Conservation (phyloP, 2,113 vertebrate species). For the Sander vitreus region DNA sequence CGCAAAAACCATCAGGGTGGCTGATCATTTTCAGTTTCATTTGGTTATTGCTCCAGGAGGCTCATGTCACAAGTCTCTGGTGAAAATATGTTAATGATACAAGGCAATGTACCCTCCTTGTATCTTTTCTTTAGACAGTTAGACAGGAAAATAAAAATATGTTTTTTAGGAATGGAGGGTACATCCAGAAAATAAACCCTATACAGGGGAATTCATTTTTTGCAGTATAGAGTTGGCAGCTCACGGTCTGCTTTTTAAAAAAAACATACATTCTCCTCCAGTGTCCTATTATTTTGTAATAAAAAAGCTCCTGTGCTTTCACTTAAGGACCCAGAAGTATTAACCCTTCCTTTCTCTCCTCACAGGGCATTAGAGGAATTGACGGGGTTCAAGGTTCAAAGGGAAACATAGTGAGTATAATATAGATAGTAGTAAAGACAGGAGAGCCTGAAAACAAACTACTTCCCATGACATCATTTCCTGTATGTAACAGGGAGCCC, state of each 20-base stretch:
- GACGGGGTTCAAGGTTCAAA: constrained; percentile 91
- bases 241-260: background rate
- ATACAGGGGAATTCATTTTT: background rate
- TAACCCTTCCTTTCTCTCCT: constrained; percentile 16
- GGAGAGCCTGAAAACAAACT: background rate
- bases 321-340: background rate
- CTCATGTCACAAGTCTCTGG: background rate
- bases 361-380: constrained; percentile 88
- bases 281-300: constrained; percentile 4
- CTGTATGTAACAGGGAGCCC: constrained; percentile 83
- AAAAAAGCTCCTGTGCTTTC: constrained; percentile 4
- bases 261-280: background rate
- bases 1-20: background rate
- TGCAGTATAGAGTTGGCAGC: constrained; percentile 1
- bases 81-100: background rate
- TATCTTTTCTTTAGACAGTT: constrained; percentile 8
- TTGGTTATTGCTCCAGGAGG: background rate
- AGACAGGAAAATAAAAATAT: background rate
- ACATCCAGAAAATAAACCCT: background rate
- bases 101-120: no score
- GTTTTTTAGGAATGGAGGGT: background rate
- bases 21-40: constrained; percentile 9
- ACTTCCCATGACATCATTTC: constrained; percentile 16
- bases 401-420: constrained; percentile 88
- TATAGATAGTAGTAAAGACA: background rate